Evolutionary conservation across 2,888 invertebrate genomes (phyloP).

Genomic region (Clivina fossor): DNA sequence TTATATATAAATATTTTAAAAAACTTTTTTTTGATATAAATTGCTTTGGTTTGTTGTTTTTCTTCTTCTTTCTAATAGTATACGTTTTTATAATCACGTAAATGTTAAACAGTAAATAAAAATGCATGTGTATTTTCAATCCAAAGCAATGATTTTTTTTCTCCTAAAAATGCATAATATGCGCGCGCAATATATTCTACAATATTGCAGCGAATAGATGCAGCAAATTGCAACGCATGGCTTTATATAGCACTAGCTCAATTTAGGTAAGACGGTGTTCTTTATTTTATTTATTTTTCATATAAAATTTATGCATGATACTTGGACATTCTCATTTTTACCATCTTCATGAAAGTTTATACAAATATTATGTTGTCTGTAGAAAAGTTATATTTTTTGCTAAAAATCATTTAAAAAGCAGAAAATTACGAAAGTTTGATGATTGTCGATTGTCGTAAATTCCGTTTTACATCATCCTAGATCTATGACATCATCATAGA

Average conservation of each 20-base stretch:
- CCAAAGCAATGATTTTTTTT: conserved; percentile 19
- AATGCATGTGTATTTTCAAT: conserved; percentile 18
- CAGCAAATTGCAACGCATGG: conserved; percentile 26
- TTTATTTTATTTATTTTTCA: conserved; percentile 14
- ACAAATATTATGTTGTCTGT: too few relatives aligned
- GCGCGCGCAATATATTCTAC: too few relatives aligned
- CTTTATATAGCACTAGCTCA: conserved; percentile 25
- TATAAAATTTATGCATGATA: not conserved
- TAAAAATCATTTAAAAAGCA: too few relatives aligned
- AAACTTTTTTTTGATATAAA: conserved; percentile 28
- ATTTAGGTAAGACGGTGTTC: conserved; percentile 27
- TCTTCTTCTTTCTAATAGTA: not conserved
- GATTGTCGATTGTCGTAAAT: too few relatives aligned
- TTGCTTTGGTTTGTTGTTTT: not conserved
- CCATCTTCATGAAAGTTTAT: not conserved
- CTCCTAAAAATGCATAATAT: too few relatives aligned
- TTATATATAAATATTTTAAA: conserved; percentile 35
- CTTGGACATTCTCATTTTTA: not conserved
- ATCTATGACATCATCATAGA: too few relatives aligned
- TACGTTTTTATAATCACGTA: not conserved
- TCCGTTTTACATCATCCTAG: too few relatives aligned
- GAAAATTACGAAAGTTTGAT: too few relatives aligned
- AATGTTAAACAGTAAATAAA: not conserved
- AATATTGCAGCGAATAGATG: conserved; percentile 23
- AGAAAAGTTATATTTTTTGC: too few relatives aligned